Base-by-base conservation (phyloP, 1,140 invertebrate genomes). In the Lepidostoma basale region DNA sequence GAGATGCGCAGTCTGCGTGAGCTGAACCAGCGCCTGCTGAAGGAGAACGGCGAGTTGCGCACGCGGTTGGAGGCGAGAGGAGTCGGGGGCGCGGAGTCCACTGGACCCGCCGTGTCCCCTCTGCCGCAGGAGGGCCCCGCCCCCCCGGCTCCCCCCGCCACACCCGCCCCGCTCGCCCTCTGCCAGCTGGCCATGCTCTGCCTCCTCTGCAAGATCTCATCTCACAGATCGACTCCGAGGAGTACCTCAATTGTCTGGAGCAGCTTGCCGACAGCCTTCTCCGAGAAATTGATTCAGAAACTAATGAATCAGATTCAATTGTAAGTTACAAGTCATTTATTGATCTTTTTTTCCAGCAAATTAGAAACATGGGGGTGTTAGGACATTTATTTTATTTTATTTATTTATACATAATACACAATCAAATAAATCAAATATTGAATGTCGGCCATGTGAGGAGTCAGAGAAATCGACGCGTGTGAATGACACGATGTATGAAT, bases 21-120 rank as follows among this genome's bases (percentile, higher is more conserved):
- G 3, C 81, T 89, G 67, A 92, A 92, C 73, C 86, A 90, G 73
- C 79, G 85, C 25, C 75, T 92, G 36, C 66, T 87, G 42, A 80
- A 77, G n/a, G 90, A 92, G 77, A 88, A 88, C 66, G 79, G 84
- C 70, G 82, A 85, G 72, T 75, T 91, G 26, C 85, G 85, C 70
- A 82, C 78, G 68, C 75, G 83, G 59, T 74, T 85, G 44, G 83
- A 84, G 28, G 77, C 79, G 74, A 75, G 58, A 63, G 73, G 20
- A 74, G 70, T 70, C 80, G 79, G 78, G 69, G 72, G 64, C 80
- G 80, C 78, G 78, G 78, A 74, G 73, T 79, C 77, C 88, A 87
- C 77, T 81, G 88, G 90, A 92, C 90, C 91, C 85, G 90, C 84
- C 86, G 92, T 90, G 87, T 79, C 85, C 86, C 90, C 91, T 92